Conservation (phyloP, 1,140 invertebrate species). For the Bombus fervidus region DNA sequence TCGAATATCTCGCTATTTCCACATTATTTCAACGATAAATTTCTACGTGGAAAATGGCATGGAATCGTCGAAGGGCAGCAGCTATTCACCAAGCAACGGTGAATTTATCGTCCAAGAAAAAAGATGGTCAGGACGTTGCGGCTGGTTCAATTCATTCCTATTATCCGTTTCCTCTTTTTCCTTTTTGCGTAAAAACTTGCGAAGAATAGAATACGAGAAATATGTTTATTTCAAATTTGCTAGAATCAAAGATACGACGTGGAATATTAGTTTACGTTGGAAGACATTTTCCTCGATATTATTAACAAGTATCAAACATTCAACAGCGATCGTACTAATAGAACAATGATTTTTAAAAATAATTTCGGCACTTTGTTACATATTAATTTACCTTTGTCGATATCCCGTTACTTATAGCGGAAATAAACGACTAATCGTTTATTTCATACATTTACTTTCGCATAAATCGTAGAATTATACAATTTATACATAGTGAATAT, state of each 20-base stretch:
- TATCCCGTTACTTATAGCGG: too few species aligned
- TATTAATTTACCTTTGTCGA: too few species aligned
- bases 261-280: background rate
- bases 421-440: too few species aligned
- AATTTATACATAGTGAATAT: too few species aligned
- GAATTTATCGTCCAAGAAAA: constrained; percentile 34
- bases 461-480: too few species aligned
- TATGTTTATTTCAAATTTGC: too few species aligned
- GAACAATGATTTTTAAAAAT: too few species aligned
- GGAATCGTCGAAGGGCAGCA: constrained; percentile 50
- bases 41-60: constrained; percentile 55
- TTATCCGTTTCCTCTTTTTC: constrained; percentile 16
- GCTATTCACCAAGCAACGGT: constrained; percentile 5
- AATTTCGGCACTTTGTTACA: too few species aligned
- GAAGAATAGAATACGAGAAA: background rate
- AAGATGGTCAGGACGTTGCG: background rate
- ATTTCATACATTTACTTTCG: too few species aligned
- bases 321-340: too few species aligned
- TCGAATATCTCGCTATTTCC: constrained; percentile 63
- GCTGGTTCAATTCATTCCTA: constrained; percentile 10
- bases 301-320: background rate
- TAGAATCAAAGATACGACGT: too few species aligned
- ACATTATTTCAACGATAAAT: constrained; percentile 72
- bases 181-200: background rate
- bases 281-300: too few species aligned